phyloP scores from a whole-genome alignment of 1,140 invertebrate genomes.

The Physella acuta region DNA sequence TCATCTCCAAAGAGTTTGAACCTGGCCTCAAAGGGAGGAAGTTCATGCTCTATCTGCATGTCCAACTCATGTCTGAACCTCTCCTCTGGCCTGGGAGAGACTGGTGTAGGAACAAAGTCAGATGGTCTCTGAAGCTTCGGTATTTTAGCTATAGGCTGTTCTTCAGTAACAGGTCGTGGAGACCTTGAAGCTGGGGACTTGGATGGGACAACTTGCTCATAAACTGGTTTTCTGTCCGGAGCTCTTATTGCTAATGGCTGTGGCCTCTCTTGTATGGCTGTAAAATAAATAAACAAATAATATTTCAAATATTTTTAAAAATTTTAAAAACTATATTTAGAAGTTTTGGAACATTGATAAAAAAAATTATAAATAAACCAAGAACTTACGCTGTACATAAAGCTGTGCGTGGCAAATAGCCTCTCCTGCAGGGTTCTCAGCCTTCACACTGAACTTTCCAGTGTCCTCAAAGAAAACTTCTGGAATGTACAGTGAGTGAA shows the following conservation, averaged over 20 bases:
- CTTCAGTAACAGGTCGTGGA: constrained; percentile 30
- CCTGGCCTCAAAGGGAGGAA: constrained; percentile 45
- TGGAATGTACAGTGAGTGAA: constrained; percentile 58
- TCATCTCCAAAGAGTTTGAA: constrained; percentile 37
- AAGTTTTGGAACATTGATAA: not conserved
- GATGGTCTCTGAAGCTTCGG: constrained; percentile 45
- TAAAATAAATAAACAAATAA: no score
- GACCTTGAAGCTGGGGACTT: constrained; percentile 31
- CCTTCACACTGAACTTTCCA: constrained; percentile 68
- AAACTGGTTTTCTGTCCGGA: constrained; percentile 40
- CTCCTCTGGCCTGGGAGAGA: constrained; percentile 25
- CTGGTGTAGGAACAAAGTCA: constrained; percentile 29
- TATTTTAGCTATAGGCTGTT: constrained; percentile 42
- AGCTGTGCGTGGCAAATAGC: constrained; percentile 54
- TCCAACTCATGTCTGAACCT: constrained; percentile 41
- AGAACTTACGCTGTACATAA: constrained; percentile 54
- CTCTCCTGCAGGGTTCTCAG: constrained; percentile 56
- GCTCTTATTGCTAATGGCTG: constrained; percentile 26
- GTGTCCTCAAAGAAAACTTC: constrained; percentile 63
- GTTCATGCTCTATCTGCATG: constrained; percentile 43
- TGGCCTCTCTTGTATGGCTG: constrained; percentile 26
- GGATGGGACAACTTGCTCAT: constrained; percentile 36
- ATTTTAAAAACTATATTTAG: not conserved
- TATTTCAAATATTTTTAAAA: not conserved
- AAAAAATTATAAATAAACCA: no score